These are phyloP conservation scores for Castor canadensis DNA, from an alignment of 2,113 vertebrate genomes.

Conservation along the genomic window DNA sequence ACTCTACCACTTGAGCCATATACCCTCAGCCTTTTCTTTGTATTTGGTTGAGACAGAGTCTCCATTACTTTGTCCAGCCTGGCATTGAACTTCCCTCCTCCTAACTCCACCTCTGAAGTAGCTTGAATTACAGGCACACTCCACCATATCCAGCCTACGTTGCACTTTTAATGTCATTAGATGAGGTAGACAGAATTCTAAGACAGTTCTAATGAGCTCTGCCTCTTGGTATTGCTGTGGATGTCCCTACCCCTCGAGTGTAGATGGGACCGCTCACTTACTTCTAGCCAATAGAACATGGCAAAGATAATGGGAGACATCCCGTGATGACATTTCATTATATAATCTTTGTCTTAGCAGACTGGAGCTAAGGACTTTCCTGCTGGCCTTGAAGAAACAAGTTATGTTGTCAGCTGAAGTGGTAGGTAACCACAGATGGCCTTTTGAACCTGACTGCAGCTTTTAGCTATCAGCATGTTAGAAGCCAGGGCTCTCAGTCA, in stretches of 20 bases:
- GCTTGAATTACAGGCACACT: too few relatives aligned
- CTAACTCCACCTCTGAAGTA: too few relatives aligned
- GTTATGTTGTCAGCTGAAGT: not conserved
- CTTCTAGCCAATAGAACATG: not conserved
- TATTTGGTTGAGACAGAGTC: too few relatives aligned
- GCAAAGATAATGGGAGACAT: not conserved
- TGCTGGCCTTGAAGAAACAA: constrained; percentile 16
- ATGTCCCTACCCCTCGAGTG: not conserved
- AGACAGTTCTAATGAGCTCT: not conserved
- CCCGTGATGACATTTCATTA: not conserved
- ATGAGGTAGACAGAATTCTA: not conserved
- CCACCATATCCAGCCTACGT: not conserved
- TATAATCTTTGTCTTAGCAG: not conserved
- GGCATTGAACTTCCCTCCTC: not conserved
- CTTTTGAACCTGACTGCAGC: not conserved
- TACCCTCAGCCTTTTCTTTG: too few relatives aligned
- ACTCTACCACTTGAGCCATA: too few relatives aligned
- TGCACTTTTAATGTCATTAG: constrained; percentile 24
- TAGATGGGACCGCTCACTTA: not conserved
- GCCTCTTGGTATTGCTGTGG: not conserved
- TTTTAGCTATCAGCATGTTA: not conserved
- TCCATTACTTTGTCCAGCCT: too few relatives aligned
- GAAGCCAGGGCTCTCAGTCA: not conserved
- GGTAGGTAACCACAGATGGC: not conserved
- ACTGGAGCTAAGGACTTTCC: not conserved